A percentile compares a stretch with the other conserved stretches of the same genome.
Evolutionary conservation across 2,888 invertebrate species (phyloP).

Genomic region (Tridacna gigas): DNA sequence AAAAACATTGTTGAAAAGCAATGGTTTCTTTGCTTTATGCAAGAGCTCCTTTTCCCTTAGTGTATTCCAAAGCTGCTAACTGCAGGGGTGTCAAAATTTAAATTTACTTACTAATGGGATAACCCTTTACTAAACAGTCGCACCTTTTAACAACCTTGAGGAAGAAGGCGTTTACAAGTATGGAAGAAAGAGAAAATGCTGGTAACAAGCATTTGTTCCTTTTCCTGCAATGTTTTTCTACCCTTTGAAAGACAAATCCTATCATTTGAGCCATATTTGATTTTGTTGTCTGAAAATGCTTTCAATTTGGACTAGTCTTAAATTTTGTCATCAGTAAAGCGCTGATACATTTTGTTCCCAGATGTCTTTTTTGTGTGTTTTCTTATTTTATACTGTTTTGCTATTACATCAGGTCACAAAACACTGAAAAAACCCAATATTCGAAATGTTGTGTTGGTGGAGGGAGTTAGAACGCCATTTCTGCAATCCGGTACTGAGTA

Average conservation of each 20-base stretch:
- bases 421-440: conserved; percentile 73
- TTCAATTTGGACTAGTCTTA: too few relatives aligned
- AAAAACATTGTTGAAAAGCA: too few relatives aligned
- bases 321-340: too few relatives aligned
- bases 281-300: too few relatives aligned
- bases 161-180: neutral
- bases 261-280: too few relatives aligned
- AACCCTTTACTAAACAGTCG: too few relatives aligned
- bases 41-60: too few relatives aligned
- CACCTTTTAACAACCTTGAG: neutral
- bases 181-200: neutral
- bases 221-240: neutral
- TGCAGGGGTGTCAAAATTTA: too few relatives aligned
- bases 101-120: too few relatives aligned
- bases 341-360: neutral
- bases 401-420: conserved; percentile 62
- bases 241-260: neutral
- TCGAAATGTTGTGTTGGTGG: conserved; percentile 95
- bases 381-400: neutral
- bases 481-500: conserved; percentile 96
- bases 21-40: too few relatives aligned
- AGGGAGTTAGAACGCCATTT: conserved; percentile 98
- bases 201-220: neutral
- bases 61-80: too few relatives aligned
- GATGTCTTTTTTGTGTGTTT: neutral